Percentiles rank a stretch among this genome's conserved stretches.
Evolutionary conservation across 1,140 invertebrate species (phyloP).

Genomic region (Calliopsis andreniformis): DNA sequence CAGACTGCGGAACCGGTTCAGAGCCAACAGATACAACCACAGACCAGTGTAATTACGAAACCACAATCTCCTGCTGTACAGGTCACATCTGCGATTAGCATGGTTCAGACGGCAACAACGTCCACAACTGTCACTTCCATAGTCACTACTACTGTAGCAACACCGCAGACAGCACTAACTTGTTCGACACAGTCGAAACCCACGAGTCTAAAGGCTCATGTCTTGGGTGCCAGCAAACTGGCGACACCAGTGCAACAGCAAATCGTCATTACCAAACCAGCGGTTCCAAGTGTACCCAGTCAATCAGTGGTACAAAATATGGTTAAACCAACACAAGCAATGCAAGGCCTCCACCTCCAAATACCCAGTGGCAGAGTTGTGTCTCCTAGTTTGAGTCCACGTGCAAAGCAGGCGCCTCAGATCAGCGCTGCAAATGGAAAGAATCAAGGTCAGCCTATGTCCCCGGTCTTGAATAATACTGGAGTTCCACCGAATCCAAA

Average conservation of each 20-base stretch:
- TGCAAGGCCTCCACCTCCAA: constrained; percentile 75
- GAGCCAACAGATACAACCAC: constrained; percentile 47
- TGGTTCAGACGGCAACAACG: constrained; percentile 28
- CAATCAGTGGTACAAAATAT: constrained; percentile 75
- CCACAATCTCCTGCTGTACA: constrained; percentile 68
- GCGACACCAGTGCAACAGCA: constrained; percentile 55
- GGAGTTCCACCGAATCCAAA: constrained; percentile 75
- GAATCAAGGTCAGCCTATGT: constrained; percentile 73
- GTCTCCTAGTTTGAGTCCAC: constrained; percentile 76
- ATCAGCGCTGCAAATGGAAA: constrained; percentile 61
- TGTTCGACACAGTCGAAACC: constrained; percentile 72
- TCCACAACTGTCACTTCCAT: constrained; percentile 30
- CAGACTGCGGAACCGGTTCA: constrained; percentile 51
- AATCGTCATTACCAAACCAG: constrained; percentile 71
- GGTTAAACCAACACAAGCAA: constrained; percentile 70
- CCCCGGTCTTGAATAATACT: constrained; percentile 75
- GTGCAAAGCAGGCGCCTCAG: constrained; percentile 62
- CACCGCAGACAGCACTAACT: constrained; percentile 18
- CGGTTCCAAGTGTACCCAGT: constrained; percentile 56
- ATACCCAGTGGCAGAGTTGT: constrained; percentile 71
- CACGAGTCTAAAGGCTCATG: constrained; percentile 83
- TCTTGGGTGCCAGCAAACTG: constrained; percentile 78
- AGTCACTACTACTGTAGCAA: constrained; percentile 16
- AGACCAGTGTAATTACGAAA: constrained; percentile 73
- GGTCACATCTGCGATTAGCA: constrained; percentile 30